These are phyloP conservation scores for Vombatus ursinus DNA, from an alignment of 2,113 vertebrate genomes.

Conservation along the genomic window DNA sequence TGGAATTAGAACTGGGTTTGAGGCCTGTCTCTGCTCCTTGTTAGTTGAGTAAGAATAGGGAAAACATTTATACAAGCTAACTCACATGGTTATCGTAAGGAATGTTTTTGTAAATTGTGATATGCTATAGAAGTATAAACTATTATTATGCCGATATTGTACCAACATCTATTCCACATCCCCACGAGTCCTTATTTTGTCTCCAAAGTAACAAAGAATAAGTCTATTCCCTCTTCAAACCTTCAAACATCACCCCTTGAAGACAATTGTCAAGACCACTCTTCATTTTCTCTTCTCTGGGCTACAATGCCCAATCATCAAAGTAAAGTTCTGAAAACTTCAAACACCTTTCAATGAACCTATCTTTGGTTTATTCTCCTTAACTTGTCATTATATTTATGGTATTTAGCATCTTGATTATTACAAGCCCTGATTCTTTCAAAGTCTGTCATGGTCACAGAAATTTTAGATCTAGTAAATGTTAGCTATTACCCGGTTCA, in stretches of 20 bases:
- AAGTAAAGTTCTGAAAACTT: slow-evolving; percentile 9
- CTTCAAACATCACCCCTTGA: neutral
- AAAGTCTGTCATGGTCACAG: neutral
- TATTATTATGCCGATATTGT: neutral
- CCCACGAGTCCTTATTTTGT: neutral
- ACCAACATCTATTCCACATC: neutral
- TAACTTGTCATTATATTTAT: neutral
- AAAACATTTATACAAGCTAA: neutral
- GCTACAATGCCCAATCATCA: neutral
- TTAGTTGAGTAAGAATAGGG: neutral
- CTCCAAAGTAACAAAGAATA: slow-evolving; percentile 23
- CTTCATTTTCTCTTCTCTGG: neutral
- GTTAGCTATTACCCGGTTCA: neutral
- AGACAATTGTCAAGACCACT: neutral
- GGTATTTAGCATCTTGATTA: neutral
- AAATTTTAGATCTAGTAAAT: neutral
- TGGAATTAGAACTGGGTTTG: neutral
- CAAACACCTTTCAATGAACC: neutral
- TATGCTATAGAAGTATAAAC: neutral
- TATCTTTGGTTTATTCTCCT: neutral
- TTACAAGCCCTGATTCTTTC: neutral
- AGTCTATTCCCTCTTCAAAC: neutral
- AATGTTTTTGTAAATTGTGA: neutral
- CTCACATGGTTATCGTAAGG: neutral
- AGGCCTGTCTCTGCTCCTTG: neutral